phyloP scores from a whole-genome alignment of 1,140 invertebrate genomes.

The Chelonus insularis region DNA sequence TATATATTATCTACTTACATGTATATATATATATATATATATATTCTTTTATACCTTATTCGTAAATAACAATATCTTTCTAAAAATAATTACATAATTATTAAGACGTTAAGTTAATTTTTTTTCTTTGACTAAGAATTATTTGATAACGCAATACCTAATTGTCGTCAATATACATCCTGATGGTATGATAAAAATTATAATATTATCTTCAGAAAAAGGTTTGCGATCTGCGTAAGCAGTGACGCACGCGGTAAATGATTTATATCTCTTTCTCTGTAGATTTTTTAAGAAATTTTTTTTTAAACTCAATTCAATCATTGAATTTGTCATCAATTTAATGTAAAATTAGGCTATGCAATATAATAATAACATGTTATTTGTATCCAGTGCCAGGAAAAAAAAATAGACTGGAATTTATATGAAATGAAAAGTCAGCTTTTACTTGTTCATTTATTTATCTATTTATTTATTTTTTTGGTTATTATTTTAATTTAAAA shows the following conservation, averaged over 20 bases:
- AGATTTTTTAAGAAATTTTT: too few relatives aligned
- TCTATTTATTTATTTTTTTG: too few relatives aligned
- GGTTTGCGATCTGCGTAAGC: constrained; percentile 31
- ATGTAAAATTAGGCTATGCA: not conserved
- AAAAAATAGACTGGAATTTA: too few relatives aligned
- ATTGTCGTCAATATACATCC: constrained; percentile 5
- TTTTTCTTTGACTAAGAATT: not conserved
- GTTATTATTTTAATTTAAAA: too few relatives aligned
- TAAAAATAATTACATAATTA: too few relatives aligned
- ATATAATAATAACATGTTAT: not conserved
- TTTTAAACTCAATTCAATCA: constrained; percentile 4
- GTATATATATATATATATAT: too few relatives aligned
- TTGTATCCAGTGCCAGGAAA: too few relatives aligned
- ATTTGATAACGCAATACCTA: not conserved
- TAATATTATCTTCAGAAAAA: constrained; percentile 21
- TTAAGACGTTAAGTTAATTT: too few relatives aligned
- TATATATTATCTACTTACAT: too few relatives aligned
- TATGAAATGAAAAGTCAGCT: too few relatives aligned
- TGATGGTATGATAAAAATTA: not conserved
- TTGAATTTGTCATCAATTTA: not conserved
- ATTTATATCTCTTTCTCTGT: constrained; percentile 25
- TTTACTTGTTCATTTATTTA: too few relatives aligned
- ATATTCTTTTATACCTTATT: too few relatives aligned
- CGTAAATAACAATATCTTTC: not conserved
- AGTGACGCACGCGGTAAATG: constrained; percentile 29